Conservation (phyloP, 2,797 vertebrate genomes). For the Zalophus californianus region DNA sequence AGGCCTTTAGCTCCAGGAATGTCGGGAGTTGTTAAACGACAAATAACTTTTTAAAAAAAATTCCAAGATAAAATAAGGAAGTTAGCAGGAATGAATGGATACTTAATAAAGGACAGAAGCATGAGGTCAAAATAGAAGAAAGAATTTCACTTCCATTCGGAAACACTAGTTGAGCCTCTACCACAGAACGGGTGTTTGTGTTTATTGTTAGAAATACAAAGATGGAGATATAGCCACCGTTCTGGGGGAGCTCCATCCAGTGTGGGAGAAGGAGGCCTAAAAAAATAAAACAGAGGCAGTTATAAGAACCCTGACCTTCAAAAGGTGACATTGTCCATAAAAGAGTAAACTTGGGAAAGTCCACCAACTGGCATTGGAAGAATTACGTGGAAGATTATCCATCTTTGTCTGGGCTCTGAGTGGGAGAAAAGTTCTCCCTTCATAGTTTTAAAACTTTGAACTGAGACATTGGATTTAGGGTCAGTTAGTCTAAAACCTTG, state of each 20-base stretch:
- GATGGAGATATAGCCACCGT: not conserved
- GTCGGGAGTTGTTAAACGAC: not conserved
- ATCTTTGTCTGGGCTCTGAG: not conserved
- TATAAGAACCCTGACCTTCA: not conserved
- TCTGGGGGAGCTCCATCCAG: not conserved
- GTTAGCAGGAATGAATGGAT: not conserved
- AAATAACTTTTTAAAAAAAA: conserved; percentile 30
- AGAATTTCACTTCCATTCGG: not conserved
- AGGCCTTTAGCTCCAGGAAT: not conserved
- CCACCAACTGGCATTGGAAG: not conserved
- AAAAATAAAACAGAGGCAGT: not conserved
- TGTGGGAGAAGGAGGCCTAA: not conserved
- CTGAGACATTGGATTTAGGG: not conserved
- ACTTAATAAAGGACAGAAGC: not conserved
- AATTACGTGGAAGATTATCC: not conserved
- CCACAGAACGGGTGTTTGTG: accelerated
- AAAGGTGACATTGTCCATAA: not conserved
- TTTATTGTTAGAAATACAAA: not conserved
- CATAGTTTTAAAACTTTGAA: not conserved
- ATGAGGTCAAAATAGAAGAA: not conserved
- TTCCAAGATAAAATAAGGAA: not conserved
- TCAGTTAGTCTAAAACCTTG: not conserved
- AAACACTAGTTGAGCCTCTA: not conserved
- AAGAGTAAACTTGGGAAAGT: not conserved
- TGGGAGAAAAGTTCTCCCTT: not conserved